These are phyloP conservation scores for Scarus forsteni DNA, from an alignment of 2,797 vertebrate genomes.

Conservation along the genomic window DNA sequence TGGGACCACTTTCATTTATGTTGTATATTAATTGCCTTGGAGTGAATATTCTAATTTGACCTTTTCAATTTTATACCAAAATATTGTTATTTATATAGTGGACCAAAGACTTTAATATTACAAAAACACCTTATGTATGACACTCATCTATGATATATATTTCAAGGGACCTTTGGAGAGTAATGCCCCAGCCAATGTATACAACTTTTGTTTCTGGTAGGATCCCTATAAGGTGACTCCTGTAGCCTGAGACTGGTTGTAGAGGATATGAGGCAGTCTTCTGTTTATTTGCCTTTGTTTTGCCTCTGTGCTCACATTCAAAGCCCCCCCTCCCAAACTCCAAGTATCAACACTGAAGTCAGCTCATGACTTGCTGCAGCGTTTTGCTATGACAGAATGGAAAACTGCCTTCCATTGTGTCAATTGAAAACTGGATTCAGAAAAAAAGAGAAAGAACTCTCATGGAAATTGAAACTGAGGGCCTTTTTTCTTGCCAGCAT, in stretches of 20 bases:
- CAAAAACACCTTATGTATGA: too few species aligned
- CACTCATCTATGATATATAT: too few species aligned
- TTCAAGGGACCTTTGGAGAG: too few species aligned
- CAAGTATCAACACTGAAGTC: constrained; percentile 47
- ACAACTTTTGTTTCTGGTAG: too few species aligned
- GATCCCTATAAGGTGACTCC: constrained; percentile 29
- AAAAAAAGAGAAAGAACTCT: constrained; percentile 6
- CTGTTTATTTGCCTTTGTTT: constrained; percentile 30
- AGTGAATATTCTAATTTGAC: too few species aligned
- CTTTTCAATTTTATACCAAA: too few species aligned
- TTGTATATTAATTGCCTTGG: too few species aligned
- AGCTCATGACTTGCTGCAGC: constrained; percentile 49
- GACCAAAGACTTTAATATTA: too few species aligned
- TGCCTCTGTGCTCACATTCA: constrained; percentile 34
- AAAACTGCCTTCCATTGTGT: constrained; percentile 57
- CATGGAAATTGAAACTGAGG: constrained; percentile 23
- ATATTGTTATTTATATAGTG: too few species aligned
- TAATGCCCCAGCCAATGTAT: too few species aligned
- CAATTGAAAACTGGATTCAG: constrained; percentile 38
- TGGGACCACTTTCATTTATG: too few species aligned
- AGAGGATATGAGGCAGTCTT: constrained; percentile 31
- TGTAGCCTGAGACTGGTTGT: constrained; percentile 36
- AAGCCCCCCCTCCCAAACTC: constrained; percentile 46
- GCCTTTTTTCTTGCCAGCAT: constrained; percentile 3
- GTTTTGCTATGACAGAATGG: constrained; percentile 65